phyloP scores from a whole-genome alignment of 2,113 vertebrate species.

The Laticauda laticaudata region DNA sequence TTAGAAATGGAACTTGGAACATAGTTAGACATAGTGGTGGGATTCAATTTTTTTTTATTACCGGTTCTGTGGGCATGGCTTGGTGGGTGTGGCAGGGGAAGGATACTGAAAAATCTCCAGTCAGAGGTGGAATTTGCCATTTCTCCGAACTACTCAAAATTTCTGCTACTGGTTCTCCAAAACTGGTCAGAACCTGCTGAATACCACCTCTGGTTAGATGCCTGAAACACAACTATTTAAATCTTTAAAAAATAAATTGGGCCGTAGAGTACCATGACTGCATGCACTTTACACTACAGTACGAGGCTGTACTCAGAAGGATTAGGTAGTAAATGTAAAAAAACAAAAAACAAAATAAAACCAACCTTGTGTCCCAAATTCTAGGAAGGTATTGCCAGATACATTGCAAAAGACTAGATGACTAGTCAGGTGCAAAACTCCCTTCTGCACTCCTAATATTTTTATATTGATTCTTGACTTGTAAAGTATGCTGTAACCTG shows the following conservation, averaged over 20 bases:
- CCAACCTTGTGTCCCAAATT: background rate
- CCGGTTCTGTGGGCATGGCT: too few species aligned
- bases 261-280: background rate
- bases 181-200: too few species aligned
- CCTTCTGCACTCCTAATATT: background rate
- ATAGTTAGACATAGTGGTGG: too few species aligned
- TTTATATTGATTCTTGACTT: background rate
- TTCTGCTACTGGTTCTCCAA: too few species aligned
- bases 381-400: background rate
- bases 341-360: background rate
- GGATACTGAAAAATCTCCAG: too few species aligned
- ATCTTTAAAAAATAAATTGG: background rate
- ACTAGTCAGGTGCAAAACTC: background rate
- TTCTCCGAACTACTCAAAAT: too few species aligned
- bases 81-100: too few species aligned
- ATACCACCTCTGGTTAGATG: background rate
- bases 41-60: too few species aligned
- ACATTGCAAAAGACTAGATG: background rate
- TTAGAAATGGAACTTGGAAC: background rate
- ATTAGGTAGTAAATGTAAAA: background rate
- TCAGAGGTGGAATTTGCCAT: too few species aligned
- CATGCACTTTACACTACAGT: background rate
- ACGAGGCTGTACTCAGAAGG: background rate
- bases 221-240: background rate
- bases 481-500: background rate